Conservation (phyloP, 2,888 invertebrate species). For the Philonicus albiceps region DNA sequence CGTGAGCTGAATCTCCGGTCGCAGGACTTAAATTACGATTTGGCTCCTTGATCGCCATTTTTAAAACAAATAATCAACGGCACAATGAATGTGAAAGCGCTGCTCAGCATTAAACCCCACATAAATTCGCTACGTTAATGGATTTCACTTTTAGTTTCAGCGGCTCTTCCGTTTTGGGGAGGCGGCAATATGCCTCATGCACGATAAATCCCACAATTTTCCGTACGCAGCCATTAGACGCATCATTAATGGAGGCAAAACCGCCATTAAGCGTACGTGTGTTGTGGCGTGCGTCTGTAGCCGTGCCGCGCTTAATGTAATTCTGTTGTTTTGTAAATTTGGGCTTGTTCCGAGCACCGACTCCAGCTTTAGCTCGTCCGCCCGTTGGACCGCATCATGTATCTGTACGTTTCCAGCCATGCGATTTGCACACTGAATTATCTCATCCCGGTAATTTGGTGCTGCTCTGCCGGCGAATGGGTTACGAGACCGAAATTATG, state of each 20-base stretch:
- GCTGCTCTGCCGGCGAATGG: background rate
- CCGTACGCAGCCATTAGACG: constrained; percentile 35
- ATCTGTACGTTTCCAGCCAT: background rate
- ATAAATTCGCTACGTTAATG: constrained; percentile 28
- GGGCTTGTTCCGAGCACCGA: constrained; percentile 20
- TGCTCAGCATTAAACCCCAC: background rate
- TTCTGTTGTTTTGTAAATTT: constrained; percentile 44
- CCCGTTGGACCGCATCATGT: constrained; percentile 31
- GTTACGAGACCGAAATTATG: background rate
- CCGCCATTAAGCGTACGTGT: constrained; percentile 41
- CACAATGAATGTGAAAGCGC: background rate
- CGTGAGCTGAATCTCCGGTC: background rate
- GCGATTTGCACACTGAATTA: constrained; percentile 13
- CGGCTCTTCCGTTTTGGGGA: background rate
- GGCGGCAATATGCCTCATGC: background rate
- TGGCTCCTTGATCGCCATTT: constrained; percentile 17
- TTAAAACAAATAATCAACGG: constrained; percentile 12
- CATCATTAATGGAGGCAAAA: constrained; percentile 41
- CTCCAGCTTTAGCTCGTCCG: background rate
- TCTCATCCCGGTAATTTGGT: background rate
- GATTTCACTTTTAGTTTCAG: constrained; percentile 34
- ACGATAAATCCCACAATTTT: constrained; percentile 34
- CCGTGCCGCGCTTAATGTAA: constrained; percentile 43
- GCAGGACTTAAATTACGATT: constrained; percentile 11
- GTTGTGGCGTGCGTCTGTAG: constrained; percentile 20